Evolutionary conservation across 2,888 invertebrate species (phyloP), one percentile per base, ranked within the genome.

Genomic region (Neuroscelio doddi): DNA sequence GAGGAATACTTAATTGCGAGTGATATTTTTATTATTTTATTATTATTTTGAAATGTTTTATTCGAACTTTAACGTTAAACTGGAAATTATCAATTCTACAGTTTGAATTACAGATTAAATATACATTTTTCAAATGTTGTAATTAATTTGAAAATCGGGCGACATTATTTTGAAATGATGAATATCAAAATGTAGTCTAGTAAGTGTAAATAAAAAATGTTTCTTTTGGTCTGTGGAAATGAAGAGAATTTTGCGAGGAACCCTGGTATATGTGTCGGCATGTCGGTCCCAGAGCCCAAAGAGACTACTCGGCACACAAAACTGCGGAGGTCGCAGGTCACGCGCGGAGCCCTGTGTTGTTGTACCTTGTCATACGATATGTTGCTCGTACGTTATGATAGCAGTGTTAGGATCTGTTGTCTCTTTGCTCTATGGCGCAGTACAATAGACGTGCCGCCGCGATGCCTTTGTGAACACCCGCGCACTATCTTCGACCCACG

Each of bases 301-400:
- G 73, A 56, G 69, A 72, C 75, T 45, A 36, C 72, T 75, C 73
- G 74, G 61, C 73, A 72, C 62, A 70, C 71, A 77, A 78, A 76
- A 67, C 77, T 73, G 74, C 72, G 64, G 68, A 70, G 82, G 80
- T 81, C 80, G 73, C 45, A 64, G 81, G 80, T 82, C 80, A 79
- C 68, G 67, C 66, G 74, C 74, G 74, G 72, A 62, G 59, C 70
- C 64, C 74, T 73, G 76, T 78, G 77, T 36, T n/a, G 21, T 21
- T 36, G 36, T 78, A 74, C 64, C 76, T 72, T 80, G 81, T 80
- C 79, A 82, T 80, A 76, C 79, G 81, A 82, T 81, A 81, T 77
- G 76, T 76, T 74, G 71, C 75, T 75, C 75, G 73, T 77, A 73
- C 75, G 71, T 79, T 80, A 77, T 74, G 77, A 73, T 68, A 52